Conservation (phyloP, 2,888 invertebrate genomes). For the Syrphus vitripennis region DNA sequence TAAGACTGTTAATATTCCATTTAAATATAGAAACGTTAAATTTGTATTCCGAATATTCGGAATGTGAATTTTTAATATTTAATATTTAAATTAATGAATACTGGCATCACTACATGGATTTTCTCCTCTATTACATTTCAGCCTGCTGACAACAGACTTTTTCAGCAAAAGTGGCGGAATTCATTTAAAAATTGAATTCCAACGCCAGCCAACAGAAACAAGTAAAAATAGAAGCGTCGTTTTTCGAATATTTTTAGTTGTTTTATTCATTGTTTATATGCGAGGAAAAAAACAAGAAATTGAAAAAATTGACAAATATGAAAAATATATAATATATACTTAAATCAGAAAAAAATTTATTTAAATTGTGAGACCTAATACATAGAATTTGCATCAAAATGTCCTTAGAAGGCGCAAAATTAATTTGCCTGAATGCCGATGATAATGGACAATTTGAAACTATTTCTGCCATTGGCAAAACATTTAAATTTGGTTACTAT, state of each 20-base stretch:
- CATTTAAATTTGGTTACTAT: conserved; percentile 78
- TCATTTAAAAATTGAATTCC: conserved; percentile 61
- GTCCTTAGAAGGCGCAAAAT: conserved; percentile 78
- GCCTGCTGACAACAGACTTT: conserved; percentile 22
- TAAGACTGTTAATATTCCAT: too few species aligned
- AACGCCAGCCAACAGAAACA: conserved; percentile 45
- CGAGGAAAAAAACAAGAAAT: background rate
- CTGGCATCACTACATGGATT: conserved; percentile 29
- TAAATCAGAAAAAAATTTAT: background rate
- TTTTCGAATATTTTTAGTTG: background rate
- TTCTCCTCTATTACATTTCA: background rate
- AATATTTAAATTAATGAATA: too few species aligned
- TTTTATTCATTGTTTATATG: background rate
- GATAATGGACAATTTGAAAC: conserved; percentile 49
- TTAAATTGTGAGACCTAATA: background rate
- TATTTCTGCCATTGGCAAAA: conserved; percentile 76
- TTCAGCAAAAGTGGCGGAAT: conserved; percentile 47
- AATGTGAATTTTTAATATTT: too few species aligned
- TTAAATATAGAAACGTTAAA: too few species aligned
- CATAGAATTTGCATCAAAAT: conserved; percentile 72
- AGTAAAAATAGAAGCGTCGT: conserved; percentile 8
- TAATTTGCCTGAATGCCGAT: conserved; percentile 74
- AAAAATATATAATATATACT: background rate
- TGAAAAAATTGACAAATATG: background rate
- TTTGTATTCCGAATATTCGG: too few species aligned